Evolutionary conservation across 2,113 vertebrate genomes (phyloP), one percentile per base, ranked within the genome.

Genomic region (Procavia capensis): DNA sequence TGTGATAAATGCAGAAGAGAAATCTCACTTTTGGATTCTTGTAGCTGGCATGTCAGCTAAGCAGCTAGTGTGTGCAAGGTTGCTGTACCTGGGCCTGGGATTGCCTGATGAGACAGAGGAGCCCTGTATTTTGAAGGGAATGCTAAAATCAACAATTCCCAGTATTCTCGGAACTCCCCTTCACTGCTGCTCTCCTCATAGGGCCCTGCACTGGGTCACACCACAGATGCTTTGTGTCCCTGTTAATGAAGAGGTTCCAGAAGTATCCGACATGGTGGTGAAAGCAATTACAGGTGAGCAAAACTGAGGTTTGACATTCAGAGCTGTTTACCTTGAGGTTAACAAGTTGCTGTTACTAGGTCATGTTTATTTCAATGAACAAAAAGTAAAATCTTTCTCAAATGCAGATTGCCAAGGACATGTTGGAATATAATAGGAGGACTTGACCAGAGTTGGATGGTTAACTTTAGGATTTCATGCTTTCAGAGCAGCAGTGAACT

Each of bases 221-320:
- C 99, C 99, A 72, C 99, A 99, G 96, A 99, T 99, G 99, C 98
- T 99, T 1, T 99, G 99, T 95, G 99, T 99, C 88, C 99, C 99
- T 41, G 98, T 99, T 92, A 99, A 99, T 57, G 99, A 99, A 96
- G 99, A 99, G 90, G 99, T 99, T 88, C 99, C 99, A 0, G 99
- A 99, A 96, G 99, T 99, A 76, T 99, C 99, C 0, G 99, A 99
- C 92, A 99, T 99, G 97, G 99, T 99, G 83, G 99, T 99, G 88
- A 99, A 99, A 98, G 99, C 99, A 20, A 99, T 99, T 97, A 99
- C 99, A 98, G 99, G 99, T 99, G 93, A 96, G 98, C 98, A 79
- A 45, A 47, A 74, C 36, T 5, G n/a, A 84, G 79, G 91, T 43
- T 90, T 72, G n/a, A 9, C 45, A 50, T 63, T 75, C 81, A 85